Evolutionary conservation across 2,113 vertebrate species (phyloP), one percentile per base, ranked within the genome.

Genomic region (Castor canadensis): DNA sequence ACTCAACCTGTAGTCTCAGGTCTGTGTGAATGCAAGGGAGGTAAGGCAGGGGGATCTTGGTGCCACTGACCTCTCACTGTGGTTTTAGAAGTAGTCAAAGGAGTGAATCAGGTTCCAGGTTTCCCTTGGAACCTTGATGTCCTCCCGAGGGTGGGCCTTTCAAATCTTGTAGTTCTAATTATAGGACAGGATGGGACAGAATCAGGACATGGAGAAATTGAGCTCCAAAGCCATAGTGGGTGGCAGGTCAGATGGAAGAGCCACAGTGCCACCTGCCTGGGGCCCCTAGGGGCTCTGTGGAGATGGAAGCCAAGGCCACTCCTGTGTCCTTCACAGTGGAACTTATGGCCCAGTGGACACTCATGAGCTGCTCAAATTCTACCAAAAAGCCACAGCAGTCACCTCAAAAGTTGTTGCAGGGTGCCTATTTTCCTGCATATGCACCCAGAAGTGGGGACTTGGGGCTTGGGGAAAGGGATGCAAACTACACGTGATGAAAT

Each of bases 61-160:
- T 3, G 47, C 58, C 26, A 3, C 43, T 9, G 32, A 45, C 26
- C 38, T 38, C 22, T 11, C 3, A 0, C 24, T 4, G 13, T 8
- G 32, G 22, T 49, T 89, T 64, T 1, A 8, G 82, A 69, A 28
- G n/a, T 40, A 43, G 69, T 38, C 16, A 38, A 32, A 22, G 47
- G 38, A 9, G 10, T 26, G 24, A 72, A 4, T 30, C 1, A 0
- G 28, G 40, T 84, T 13, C 62, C 0, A 1, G 64, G 49, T 85
- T 76, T 20, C 45, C 30, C 49, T 85, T 84, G 5, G 0, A 4
- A 3, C 35, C 47, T 62, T 13, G 32, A 9, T 9, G 24, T 5
- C 40, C 79, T 77, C 26, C 71, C 45, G 35, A 13, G 72, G 81
- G 45, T 11, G 5, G 82, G 22, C 40, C 38, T 95, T 52, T 30